Evolutionary conservation across 2,888 invertebrate species (phyloP), one percentile per base, ranked within the genome.

Genomic region (Macrophya annulata): DNA sequence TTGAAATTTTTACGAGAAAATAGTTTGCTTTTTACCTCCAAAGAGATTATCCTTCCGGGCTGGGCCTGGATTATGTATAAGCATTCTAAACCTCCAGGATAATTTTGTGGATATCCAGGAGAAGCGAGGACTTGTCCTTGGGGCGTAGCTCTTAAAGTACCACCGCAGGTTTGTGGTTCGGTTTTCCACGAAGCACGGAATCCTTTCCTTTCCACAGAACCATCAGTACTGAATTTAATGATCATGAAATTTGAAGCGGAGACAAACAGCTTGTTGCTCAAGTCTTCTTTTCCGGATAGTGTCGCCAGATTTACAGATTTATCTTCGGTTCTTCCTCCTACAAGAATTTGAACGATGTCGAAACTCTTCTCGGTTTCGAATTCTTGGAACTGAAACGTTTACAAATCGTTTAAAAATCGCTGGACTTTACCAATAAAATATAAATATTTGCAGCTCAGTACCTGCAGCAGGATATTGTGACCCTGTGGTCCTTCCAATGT

Each of bases 221-320:
- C 97, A 92, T 99, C 99, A 1, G 99, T 97, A 90, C 98, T 97
- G 94, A 99, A 99, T 94, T 99, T 99, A 87, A 99, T 96, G 87
- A 99, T 98, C 98, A 99, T 98, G 92, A 99, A 98, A 94, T 99
- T 99, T 81, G 99, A 99, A 68, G 98, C 98, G 5, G 99, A 99
- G 43, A 98, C 98, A 93, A 97, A 98, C 25, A 97, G 96, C 92
- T 97, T 96, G 88, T 96, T 97, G 84, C 97, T 96, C 88, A 98
- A 94, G 92, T 98, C 98, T 93, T 97, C 96, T 94, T 97, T 97
- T 88, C 99, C 99, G 15, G 99, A 99, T 48, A 99, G 94, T 15
- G 98, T 98, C 0, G 98, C 98, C 92, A 99, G 94, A 90, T 97
- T 98, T 10, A 98, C 97, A 59, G 98, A 98, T 91, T 98, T 98